Evolutionary conservation across 2,113 vertebrate genomes (phyloP).

Genomic region (Phaethon lepturus): DNA sequence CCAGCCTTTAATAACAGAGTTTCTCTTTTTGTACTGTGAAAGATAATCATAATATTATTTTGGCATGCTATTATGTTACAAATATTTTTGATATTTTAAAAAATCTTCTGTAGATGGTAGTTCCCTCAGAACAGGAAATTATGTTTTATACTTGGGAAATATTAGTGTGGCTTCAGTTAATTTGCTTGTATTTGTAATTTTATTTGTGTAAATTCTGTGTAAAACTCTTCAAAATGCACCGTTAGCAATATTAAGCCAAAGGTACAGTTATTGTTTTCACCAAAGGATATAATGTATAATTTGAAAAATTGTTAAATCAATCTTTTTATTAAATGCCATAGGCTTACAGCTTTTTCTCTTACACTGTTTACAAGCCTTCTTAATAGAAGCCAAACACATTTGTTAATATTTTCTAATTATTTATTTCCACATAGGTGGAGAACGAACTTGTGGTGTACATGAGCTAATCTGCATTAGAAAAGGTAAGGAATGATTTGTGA

Average conservation of each 20-base stretch:
- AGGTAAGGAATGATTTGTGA: constrained; percentile 80
- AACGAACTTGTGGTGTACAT: constrained; percentile 96
- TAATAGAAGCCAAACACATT: not conserved
- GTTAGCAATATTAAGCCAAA: not conserved
- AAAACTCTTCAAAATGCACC: not conserved
- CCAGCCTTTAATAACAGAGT: not conserved
- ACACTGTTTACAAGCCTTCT: not conserved
- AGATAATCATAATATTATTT: not conserved
- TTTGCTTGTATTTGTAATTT: not conserved
- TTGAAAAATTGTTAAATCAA: not conserved
- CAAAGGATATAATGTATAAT: not conserved
- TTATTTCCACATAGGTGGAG: constrained; percentile 87
- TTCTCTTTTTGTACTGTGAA: not conserved
- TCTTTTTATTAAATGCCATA: not conserved
- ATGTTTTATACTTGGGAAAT: not conserved
- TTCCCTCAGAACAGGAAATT: not conserved
- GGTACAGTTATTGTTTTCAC: not conserved
- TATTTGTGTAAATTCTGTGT: not conserved
- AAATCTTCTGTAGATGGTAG: not conserved
- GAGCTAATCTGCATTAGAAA: constrained; percentile 98
- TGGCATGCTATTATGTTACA: not conserved
- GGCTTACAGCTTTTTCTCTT: not conserved
- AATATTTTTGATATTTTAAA: not conserved
- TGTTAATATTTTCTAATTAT: constrained; percentile 34
- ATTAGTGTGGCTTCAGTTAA: not conserved